Percentiles rank a stretch among this genome's conserved stretches.
Evolutionary conservation across 2,113 vertebrate species (phyloP).

Genomic region (Isurus oxyrinchus): DNA sequence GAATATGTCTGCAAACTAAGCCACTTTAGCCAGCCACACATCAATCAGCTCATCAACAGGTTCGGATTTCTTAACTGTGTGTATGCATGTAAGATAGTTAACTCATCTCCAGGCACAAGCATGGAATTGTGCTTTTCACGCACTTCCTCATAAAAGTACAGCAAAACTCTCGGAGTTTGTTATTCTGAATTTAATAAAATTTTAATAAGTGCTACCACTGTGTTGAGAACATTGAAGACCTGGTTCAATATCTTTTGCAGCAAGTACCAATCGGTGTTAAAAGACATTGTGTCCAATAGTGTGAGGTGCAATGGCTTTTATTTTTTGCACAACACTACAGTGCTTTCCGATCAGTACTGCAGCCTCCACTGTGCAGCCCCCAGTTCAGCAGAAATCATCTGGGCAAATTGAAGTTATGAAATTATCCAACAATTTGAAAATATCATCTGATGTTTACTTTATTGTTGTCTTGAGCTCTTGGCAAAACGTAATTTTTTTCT

Average conservation of each 20-base stretch:
- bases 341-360: not conserved
- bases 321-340: not conserved
- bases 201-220: not conserved
- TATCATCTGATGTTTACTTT: not conserved
- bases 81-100: not conserved
- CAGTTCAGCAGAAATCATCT: not conserved
- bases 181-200: not conserved
- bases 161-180: not conserved
- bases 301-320: not conserved
- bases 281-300: not conserved
- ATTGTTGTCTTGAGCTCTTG: not conserved
- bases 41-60: too few species aligned
- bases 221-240: not conserved
- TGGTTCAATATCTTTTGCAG: not conserved
- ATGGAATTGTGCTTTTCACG: too few species aligned
- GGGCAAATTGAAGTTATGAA: not conserved
- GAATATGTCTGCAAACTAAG: too few species aligned
- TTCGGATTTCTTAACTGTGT: too few species aligned
- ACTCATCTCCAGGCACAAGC: not conserved
- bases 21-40: too few species aligned
- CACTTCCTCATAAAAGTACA: too few species aligned
- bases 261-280: not conserved
- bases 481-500: not conserved
- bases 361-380: not conserved
- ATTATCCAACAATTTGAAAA: not conserved